Conservation (phyloP, 1,140 invertebrate species). For the Anastrepha obliqua region DNA sequence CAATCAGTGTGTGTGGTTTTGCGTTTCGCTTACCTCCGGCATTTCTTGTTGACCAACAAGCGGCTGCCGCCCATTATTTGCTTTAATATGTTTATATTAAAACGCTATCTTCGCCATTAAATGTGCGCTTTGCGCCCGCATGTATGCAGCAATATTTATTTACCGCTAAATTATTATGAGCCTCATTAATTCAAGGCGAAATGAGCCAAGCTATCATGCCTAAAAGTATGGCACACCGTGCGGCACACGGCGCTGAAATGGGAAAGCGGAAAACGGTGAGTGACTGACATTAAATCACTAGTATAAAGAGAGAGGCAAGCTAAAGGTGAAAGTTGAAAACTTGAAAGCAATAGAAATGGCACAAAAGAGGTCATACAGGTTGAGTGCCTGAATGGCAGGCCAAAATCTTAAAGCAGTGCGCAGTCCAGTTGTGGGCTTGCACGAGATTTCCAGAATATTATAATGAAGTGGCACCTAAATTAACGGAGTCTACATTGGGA, state of each 20-base stretch:
- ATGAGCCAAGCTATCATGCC: not conserved
- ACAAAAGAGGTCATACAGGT: not conserved
- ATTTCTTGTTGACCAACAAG: not conserved
- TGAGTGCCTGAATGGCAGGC: conserved; percentile 1
- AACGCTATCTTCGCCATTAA: conserved; percentile 8
- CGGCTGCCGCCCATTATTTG: not conserved
- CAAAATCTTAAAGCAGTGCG: not conserved
- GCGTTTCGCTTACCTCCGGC: not conserved
- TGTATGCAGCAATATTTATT: conserved; percentile 43
- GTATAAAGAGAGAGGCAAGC: not conserved
- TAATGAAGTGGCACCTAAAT: too few species aligned
- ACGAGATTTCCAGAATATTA: not conserved
- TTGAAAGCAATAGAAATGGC: not conserved
- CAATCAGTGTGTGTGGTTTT: not conserved
- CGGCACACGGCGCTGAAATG: not conserved
- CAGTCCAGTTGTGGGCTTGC: not conserved
- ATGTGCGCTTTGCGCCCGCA: not conserved
- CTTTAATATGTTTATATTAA: conserved; percentile 22
- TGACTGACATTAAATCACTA: not conserved
- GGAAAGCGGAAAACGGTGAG: not conserved
- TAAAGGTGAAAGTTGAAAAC: conserved; percentile 41
- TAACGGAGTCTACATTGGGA: too few species aligned
- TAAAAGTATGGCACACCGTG: conserved; percentile 10
- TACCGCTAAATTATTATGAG: conserved; percentile 56
- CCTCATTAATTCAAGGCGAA: conserved; percentile 40